Evolutionary conservation across 1,140 invertebrate species (phyloP).

Genomic region (Schmidtea mediterranea): DNA sequence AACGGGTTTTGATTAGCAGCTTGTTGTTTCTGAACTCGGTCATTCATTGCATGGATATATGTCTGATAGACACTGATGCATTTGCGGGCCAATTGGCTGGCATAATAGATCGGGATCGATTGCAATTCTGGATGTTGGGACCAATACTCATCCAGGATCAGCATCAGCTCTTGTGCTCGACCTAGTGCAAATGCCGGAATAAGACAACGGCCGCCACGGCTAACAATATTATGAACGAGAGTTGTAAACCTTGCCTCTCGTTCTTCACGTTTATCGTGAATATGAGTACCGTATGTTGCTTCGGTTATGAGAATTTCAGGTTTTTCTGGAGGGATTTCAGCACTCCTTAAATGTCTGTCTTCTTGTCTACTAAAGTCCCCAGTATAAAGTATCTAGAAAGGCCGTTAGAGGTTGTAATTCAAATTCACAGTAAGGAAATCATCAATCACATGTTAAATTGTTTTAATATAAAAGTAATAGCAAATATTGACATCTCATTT

Average conservation of each 20-base stretch:
- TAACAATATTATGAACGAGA: conserved; percentile 79
- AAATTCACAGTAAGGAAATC: too few relatives aligned
- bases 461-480: too few relatives aligned
- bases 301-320: conserved; percentile 88
- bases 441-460: too few relatives aligned
- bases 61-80: conserved; percentile 99
- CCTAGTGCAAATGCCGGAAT: conserved; percentile 96
- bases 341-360: conserved; percentile 92
- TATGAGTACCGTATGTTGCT: conserved; percentile 94
- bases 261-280: conserved; percentile 89
- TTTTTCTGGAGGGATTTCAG: conserved; percentile 75
- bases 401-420: too few relatives aligned
- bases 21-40: conserved; percentile 76
- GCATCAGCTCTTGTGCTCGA: conserved; percentile 43
- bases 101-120: conserved; percentile 82
- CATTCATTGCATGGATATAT: conserved; percentile 97
- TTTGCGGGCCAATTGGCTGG: conserved; percentile 89
- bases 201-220: conserved; percentile 70
- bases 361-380: conserved; percentile 95
- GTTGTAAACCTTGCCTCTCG: conserved; percentile 73
- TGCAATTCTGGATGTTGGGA: conserved; percentile 82
- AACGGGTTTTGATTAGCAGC: conserved; percentile 96
- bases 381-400: conserved; percentile 51
- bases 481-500: too few relatives aligned
- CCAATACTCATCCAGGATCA: conserved; percentile 69